A percentile compares a stretch with the other conserved stretches of the same genome.
Evolutionary conservation across 2,113 vertebrate species (phyloP).

Genomic region (Noturus placidus): DNA sequence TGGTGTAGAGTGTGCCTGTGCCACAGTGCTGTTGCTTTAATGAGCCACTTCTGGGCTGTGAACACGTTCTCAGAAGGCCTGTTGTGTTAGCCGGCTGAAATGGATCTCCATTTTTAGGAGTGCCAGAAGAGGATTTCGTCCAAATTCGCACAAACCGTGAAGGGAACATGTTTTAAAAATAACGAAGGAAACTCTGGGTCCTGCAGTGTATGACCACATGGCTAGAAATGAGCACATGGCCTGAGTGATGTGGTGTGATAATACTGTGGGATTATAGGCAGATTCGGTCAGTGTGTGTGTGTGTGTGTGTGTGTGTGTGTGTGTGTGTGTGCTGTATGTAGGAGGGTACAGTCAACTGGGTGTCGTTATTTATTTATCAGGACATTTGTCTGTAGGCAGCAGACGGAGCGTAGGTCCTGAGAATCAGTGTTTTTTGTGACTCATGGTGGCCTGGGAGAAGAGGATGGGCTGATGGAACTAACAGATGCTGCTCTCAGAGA

Average conservation of each 20-base stretch:
- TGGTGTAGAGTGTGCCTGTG: neutral
- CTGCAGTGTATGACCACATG: conserved; percentile 30
- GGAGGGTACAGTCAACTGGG: conserved; percentile 14
- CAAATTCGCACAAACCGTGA: conserved; percentile 46
- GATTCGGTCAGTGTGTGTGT: conserved; percentile 13
- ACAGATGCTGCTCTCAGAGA: conserved; percentile 51
- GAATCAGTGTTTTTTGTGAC: conserved; percentile 50
- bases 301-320: conserved; percentile 16
- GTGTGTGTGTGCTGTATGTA: conserved; percentile 10
- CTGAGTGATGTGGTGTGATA: conserved; percentile 23
- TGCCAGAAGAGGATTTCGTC: conserved; percentile 43
- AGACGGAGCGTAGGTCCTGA: conserved; percentile 43
- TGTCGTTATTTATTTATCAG: conserved; percentile 46
- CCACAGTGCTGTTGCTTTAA: conserved; percentile 29
- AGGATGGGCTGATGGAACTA: conserved; percentile 50
- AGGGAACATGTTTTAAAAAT: conserved; percentile 34
- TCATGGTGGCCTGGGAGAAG: conserved; percentile 43
- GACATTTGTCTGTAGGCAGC: conserved; percentile 45
- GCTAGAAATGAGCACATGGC: conserved; percentile 34
- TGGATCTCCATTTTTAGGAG: conserved; percentile 54
- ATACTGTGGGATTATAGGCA: conserved; percentile 37
- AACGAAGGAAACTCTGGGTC: neutral
- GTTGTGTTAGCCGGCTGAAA: conserved; percentile 52
- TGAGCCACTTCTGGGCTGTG: conserved; percentile 36
- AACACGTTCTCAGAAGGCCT: conserved; percentile 53